Conservation (phyloP, 2,888 invertebrate genomes). For the Drosophila colorata region DNA sequence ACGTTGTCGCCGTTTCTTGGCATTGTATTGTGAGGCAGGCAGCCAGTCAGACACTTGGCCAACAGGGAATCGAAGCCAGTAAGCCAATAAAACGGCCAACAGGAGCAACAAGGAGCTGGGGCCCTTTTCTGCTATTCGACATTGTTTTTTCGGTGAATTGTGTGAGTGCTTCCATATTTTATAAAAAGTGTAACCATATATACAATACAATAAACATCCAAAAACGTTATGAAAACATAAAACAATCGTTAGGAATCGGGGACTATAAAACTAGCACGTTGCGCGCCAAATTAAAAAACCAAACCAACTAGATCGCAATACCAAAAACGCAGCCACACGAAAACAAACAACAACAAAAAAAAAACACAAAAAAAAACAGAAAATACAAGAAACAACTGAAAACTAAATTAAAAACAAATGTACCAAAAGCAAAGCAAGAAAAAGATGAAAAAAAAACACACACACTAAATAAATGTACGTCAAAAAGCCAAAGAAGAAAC, state of each 20-base stretch:
- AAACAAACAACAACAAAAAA: constrained; percentile 1
- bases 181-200: too few species aligned
- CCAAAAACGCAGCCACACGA: background rate
- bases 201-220: background rate
- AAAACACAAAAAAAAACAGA: constrained; percentile 1
- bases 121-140: background rate
- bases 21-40: constrained; percentile 76
- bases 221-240: background rate
- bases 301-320: constrained; percentile 5
- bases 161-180: constrained; percentile 20
- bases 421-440: constrained; percentile 1
- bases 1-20: constrained; percentile 80
- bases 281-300: constrained; percentile 43
- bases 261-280: constrained; percentile 3
- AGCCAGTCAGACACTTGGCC: constrained; percentile 56
- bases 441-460: background rate
- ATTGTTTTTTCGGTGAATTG: constrained; percentile 21
- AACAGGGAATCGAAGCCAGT: constrained; percentile 10
- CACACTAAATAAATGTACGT: constrained; percentile 16
- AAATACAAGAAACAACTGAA: constrained; percentile 9
- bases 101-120: constrained; percentile 17
- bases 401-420: constrained; percentile 27
- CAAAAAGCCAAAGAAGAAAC: constrained; percentile 40
- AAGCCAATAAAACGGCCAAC: background rate
- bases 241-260: too few species aligned